A percentile compares a stretch with the other conserved stretches of the same genome.
Conservation (phyloP, 2,113 vertebrate genomes). For the Rhabdornis inornatus region DNA sequence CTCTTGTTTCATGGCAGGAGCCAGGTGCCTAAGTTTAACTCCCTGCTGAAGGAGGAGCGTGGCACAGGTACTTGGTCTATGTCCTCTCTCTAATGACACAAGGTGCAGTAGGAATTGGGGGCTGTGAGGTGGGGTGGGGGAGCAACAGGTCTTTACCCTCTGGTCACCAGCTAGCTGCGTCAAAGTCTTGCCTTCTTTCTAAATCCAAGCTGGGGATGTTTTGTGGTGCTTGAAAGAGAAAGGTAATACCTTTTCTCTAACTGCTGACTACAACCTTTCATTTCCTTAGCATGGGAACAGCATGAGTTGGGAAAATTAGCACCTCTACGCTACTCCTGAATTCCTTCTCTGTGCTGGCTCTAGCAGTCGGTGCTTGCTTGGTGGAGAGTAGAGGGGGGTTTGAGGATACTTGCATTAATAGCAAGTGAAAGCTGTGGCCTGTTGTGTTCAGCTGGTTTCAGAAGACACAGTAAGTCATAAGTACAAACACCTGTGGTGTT, state of each 20-base stretch:
- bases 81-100: not conserved
- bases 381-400: not conserved
- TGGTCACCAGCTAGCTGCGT: not conserved
- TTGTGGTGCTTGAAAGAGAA: not conserved
- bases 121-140: not conserved
- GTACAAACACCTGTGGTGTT: not conserved
- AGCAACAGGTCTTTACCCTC: rapidly evolving
- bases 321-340: rapidly evolving
- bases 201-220: not conserved
- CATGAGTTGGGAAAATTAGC: not conserved
- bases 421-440: not conserved
- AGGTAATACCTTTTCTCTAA: not conserved
- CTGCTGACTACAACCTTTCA: not conserved
- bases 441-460: not conserved
- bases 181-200: not conserved
- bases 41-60: not conserved
- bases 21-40: not conserved
- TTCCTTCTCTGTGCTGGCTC: not conserved
- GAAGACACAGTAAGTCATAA: not conserved
- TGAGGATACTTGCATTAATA: not conserved
- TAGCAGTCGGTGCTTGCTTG: not conserved
- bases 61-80: not conserved
- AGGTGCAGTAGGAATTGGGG: not conserved
- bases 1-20: constrained; percentile 10
- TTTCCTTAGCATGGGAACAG: not conserved